Base-by-base conservation (phyloP, 1,140 invertebrate species). In the Euwallacea fornicatus region DNA sequence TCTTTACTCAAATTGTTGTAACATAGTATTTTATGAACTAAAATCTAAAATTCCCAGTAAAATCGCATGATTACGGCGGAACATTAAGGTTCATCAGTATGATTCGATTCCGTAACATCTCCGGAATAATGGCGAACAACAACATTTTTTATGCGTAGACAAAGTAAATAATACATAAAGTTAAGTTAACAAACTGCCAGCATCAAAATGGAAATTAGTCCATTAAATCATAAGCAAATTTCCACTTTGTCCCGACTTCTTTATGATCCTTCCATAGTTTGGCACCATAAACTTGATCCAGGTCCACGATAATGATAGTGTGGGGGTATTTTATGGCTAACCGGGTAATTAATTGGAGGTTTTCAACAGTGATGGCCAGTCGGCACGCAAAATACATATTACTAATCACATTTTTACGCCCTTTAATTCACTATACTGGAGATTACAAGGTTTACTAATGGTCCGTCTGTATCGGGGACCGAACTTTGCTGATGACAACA, bases 241-340 rank as follows among this genome's bases (percentile, higher is more conserved):
- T 60, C 58, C 42, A 60, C 58, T 60, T 42, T 60, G 58, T 21
- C 42, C 42, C 58, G 58, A 60, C 58, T 60, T 41, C 42, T 63
- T 63, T 63, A 63, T 47, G 43, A 41, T 44, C 44, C 60, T 44
- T 63, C 42, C 60, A 21, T 16, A 63, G 44, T 63, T 63, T 63
- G 16, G 44, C 13, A 46, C 60, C 60, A 47, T 63, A 63, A 63
- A 63, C 60, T 46, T 46, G 60, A 63, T 47, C 13, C 60, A 63
- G 60, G 60, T 13, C 44, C 60, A 63, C 13, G 60, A 63, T 63
- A 63, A 63, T 63, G 60, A 63, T 63, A 63, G 70, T 72, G 70
- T 66, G 56, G 70, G 70, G 70, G 70, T 72, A 72, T 72, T 72
- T 72, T 72, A 72, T 72, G 58, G 59, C 63, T 66, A 60, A 47